phyloP scores from a whole-genome alignment of 2,797 vertebrate genomes.

The Tokudaia tokunoshimensis region DNA sequence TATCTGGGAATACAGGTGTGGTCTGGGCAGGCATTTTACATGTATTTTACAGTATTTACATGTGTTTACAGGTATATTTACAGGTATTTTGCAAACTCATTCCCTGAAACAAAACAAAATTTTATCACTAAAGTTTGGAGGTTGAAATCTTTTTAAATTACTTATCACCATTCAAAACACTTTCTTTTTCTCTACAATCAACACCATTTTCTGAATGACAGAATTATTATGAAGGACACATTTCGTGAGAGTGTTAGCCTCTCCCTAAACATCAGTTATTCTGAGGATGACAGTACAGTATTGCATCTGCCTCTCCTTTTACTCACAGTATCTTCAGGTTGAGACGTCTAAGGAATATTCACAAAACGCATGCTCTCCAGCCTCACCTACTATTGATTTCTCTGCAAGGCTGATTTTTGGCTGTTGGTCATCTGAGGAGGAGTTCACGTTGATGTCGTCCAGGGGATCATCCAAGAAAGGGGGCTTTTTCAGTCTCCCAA shows the following conservation, averaged over 20 bases:
- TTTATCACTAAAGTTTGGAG: conserved; percentile 44
- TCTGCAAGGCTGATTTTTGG: conserved; percentile 87
- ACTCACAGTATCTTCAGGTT: conserved; percentile 52
- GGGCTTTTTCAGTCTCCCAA: conserved; percentile 85
- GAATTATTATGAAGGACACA: conserved; percentile 72
- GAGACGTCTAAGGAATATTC: conserved; percentile 76
- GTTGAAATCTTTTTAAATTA: conserved; percentile 42
- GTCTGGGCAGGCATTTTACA: neutral
- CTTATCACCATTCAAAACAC: conserved; percentile 8
- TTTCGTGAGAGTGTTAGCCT: conserved; percentile 61
- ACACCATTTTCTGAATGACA: conserved; percentile 75
- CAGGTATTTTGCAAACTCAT: conserved; percentile 31
- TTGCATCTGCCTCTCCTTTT: conserved; percentile 24
- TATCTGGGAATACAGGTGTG: neutral
- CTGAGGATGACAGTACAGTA: conserved; percentile 64
- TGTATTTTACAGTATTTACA: neutral
- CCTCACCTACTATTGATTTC: conserved; percentile 88
- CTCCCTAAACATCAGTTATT: conserved; percentile 74
- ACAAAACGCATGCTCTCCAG: conserved; percentile 78
- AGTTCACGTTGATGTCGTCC: conserved; percentile 80
- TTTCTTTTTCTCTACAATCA: conserved; percentile 71
- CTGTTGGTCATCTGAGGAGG: conserved; percentile 84
- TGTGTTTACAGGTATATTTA: neutral
- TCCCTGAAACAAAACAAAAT: conserved; percentile 62
- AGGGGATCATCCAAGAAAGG: conserved; percentile 87